Evolutionary conservation across 2,888 invertebrate species (phyloP).

Genomic region (Cryptus viduatorius): DNA sequence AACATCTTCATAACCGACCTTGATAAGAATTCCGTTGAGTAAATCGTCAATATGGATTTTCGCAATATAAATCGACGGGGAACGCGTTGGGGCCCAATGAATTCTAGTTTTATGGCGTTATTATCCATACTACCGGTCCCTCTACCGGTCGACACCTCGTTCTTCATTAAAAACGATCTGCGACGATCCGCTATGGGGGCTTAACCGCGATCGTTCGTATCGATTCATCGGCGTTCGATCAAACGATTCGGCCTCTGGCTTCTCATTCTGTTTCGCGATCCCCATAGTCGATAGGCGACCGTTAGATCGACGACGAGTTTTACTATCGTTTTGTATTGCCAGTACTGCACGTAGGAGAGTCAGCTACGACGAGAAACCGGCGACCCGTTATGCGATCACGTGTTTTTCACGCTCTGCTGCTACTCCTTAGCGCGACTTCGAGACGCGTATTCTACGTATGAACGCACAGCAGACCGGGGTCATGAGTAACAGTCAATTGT

Average conservation of each 20-base stretch:
- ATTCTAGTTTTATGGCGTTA: slow-evolving; percentile 51
- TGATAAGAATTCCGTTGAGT: slow-evolving; percentile 60
- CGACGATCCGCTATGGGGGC: slow-evolving; percentile 11
- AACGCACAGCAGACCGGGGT: not conserved
- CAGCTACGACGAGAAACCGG: slow-evolving; percentile 50
- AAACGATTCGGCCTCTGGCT: slow-evolving; percentile 60
- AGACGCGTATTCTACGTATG: not conserved
- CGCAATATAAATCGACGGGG: slow-evolving; percentile 17
- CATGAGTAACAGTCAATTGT: not conserved
- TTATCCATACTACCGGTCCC: slow-evolving; percentile 37
- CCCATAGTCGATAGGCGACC: slow-evolving; percentile 52
- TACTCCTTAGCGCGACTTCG: slow-evolving; percentile 18
- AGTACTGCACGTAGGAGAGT: slow-evolving; percentile 28
- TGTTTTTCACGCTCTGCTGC: slow-evolving; percentile 79
- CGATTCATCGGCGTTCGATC: slow-evolving; percentile 59
- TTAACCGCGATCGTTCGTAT: slow-evolving; percentile 6
- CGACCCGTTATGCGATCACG: slow-evolving; percentile 72
- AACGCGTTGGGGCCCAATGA: slow-evolving; percentile 23
- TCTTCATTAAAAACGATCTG: slow-evolving; percentile 35
- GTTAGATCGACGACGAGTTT: slow-evolving; percentile 71
- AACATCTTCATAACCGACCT: slow-evolving; percentile 48
- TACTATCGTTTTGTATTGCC: slow-evolving; percentile 34
- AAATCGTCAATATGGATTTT: slow-evolving; percentile 20
- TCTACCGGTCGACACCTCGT: slow-evolving; percentile 33
- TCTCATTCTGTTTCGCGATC: slow-evolving; percentile 49